Base-by-base conservation (phyloP, 2,113 vertebrate species). In the Eolophus roseicapilla region DNA sequence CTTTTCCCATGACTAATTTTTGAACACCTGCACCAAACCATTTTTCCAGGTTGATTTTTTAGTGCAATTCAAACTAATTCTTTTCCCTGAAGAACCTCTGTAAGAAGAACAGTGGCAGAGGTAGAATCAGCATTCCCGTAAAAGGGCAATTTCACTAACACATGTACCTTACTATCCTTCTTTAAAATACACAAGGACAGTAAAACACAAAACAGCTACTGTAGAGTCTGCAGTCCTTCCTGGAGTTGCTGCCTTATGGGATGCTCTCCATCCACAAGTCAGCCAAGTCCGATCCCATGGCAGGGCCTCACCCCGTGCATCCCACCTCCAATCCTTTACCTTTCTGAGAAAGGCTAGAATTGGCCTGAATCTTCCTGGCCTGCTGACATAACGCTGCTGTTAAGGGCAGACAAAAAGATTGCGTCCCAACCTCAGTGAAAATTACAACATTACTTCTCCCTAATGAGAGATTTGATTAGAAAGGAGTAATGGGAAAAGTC, bases 401-500 rank as follows among this genome's bases (percentile, higher is more conserved):
- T 44, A 33, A 88, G 25, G 17, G 29, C 65, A 84, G 74, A 75
- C 2, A 3, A 49, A 50, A 76, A 73, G 47, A 79, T 9, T 75
- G 29, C 69, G 92, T 87, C 27, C 41, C 62, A 73, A 1, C 10
- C 80, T 64, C 69, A 21, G 47, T 12, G 65, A 79, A 92, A 93
- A 93, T 69, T 20, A 17, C 62, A 39, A 50, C 69, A 39, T 73
- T 64, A 16, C 53, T 82, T n/a, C 62, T 75, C 47, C 68, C 47
- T 89, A 68, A 68, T 24, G 49, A 57, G 44, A 79, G 81, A 91
- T 73, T 60, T 70, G 77, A 92, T 95, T 91, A 92, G 78, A 68
- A 87, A 60, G 39, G 27, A 57, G 50, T 15, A 50, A 62, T 44
- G 62, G 50, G 39, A 27, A 55, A 46, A 82, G 65, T 68, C 67